Evolutionary conservation across 2,113 vertebrate species (phyloP).

Genomic region (Eclectus roratus): DNA sequence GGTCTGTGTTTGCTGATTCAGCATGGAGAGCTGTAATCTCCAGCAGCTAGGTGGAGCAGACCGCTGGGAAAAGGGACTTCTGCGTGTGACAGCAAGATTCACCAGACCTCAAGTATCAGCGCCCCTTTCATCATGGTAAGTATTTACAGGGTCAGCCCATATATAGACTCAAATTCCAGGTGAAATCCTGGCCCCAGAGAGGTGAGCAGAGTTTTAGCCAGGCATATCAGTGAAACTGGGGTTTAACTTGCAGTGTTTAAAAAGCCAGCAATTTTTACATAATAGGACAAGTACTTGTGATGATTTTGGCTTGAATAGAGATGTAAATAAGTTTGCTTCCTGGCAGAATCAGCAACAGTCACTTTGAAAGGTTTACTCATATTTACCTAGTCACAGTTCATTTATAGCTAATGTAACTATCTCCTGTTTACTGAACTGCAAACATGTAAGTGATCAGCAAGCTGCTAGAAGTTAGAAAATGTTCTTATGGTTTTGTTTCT

Average conservation of each 20-base stretch:
- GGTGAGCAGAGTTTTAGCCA: neutral
- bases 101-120: neutral
- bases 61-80: neutral
- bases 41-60: neutral
- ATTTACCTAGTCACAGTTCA: neutral
- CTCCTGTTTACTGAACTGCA: neutral
- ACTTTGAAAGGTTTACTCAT: neutral
- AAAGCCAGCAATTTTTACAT: neutral
- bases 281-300: neutral
- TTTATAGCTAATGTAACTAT: neutral
- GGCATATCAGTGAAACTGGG: neutral
- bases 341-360: neutral
- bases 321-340: neutral
- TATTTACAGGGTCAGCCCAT: neutral
- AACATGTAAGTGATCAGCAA: neutral
- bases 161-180: neutral
- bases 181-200: neutral
- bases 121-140: neutral
- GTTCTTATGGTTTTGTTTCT: neutral
- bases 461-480: neutral
- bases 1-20: neutral
- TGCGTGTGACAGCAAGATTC: accelerated
- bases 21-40: neutral
- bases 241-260: neutral
- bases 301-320: neutral